Percentiles rank a stretch among this genome's conserved stretches.
These are phyloP conservation scores for Mystacides longicornis DNA, from an alignment of 2,888 invertebrate species.

Conservation along the genomic window DNA sequence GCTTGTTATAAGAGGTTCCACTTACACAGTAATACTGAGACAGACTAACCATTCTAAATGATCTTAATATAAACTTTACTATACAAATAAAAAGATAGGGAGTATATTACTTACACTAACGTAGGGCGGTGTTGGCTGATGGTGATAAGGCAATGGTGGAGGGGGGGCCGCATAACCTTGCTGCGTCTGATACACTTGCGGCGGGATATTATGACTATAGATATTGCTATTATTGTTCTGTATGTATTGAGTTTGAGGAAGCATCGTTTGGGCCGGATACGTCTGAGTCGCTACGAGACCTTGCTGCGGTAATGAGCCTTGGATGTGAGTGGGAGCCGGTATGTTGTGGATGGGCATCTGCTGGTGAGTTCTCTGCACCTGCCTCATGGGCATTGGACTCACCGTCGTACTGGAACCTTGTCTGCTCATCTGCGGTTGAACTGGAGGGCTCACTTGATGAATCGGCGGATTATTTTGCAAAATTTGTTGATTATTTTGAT, in stretches of 20 bases:
- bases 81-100: too few relatives aligned
- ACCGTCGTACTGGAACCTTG: not conserved
- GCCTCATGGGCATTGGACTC: slow-evolving; percentile 13
- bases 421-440: slow-evolving; percentile 8
- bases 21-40: too few relatives aligned
- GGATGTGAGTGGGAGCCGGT: slow-evolving; percentile 31
- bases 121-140: slow-evolving; percentile 29
- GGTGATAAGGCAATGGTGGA: slow-evolving; percentile 24
- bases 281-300: slow-evolving; percentile 41
- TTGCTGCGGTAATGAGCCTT: slow-evolving; percentile 19
- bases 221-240: slow-evolving; percentile 39
- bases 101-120: slow-evolving; percentile 23
- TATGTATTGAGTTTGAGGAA: slow-evolving; percentile 48
- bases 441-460: slow-evolving; percentile 12
- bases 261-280: slow-evolving; percentile 47
- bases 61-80: too few relatives aligned
- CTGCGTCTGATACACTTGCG: slow-evolving; percentile 29
- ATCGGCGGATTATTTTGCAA: slow-evolving; percentile 12
- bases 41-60: too few relatives aligned
- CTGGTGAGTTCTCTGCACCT: slow-evolving; percentile 30
- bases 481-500: slow-evolving; percentile 13
- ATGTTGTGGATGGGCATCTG: slow-evolving; percentile 40
- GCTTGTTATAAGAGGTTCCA: too few relatives aligned
- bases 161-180: slow-evolving; percentile 32
- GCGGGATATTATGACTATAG: slow-evolving; percentile 30